Evolutionary conservation across 2,113 vertebrate species (phyloP).

Genomic region (Copsychus sechellarum): DNA sequence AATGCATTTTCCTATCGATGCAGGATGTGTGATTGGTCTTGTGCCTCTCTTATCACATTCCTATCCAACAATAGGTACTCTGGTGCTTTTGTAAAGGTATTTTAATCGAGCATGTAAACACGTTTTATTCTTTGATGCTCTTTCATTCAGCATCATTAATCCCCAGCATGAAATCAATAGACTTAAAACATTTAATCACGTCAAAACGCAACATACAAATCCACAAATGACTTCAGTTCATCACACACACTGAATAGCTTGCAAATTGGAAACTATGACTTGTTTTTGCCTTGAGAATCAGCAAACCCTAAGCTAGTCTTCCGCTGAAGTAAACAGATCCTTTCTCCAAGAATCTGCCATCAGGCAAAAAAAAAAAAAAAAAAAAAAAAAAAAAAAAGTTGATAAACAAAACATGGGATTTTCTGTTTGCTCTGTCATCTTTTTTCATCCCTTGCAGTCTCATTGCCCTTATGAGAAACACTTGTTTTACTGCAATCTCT

Average conservation of each 20-base stretch:
- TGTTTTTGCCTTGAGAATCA: constrained; percentile 13
- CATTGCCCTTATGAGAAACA: background rate
- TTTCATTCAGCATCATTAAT: constrained; percentile 69
- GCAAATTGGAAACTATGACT: background rate
- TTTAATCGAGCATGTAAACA: constrained; percentile 62
- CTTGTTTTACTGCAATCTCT: background rate
- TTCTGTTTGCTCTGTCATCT: background rate
- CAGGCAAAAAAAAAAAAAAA: background rate
- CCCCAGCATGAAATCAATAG: constrained; percentile 68
- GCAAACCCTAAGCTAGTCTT: background rate
- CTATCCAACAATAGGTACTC: constrained; percentile 25
- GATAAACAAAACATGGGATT: constrained; percentile 3
- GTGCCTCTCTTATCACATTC: background rate
- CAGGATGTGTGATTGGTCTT: background rate
- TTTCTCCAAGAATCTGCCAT: background rate
- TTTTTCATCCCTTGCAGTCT: background rate
- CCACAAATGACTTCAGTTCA: constrained; percentile 54
- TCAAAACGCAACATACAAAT: constrained; percentile 54
- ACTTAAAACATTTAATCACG: constrained; percentile 65
- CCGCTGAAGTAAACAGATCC: constrained; percentile 12
- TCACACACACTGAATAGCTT: constrained; percentile 10
- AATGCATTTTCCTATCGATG: background rate
- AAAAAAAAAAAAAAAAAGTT: background rate
- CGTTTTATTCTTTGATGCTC: constrained; percentile 50
- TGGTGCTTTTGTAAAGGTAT: background rate